These are phyloP conservation scores for Lycodopsis pacificus DNA, from an alignment of 2,797 vertebrate species.

Conservation along the genomic window DNA sequence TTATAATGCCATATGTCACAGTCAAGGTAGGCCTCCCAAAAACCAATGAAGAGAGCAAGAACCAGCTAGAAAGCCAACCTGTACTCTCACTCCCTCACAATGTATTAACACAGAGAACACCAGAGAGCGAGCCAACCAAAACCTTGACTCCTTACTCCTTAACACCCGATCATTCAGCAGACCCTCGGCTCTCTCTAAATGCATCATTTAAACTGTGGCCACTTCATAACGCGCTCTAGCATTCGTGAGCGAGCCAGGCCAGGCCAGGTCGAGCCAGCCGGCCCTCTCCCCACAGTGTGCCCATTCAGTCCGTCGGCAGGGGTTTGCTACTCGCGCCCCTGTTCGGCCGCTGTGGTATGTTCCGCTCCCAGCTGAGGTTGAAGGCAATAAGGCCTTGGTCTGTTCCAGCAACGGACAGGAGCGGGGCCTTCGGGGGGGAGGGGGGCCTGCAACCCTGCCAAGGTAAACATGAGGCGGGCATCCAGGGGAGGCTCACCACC, in stretches of 20 bases:
- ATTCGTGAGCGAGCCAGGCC: constrained; percentile 54
- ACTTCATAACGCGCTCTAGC: constrained; percentile 51
- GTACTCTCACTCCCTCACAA: constrained; percentile 8
- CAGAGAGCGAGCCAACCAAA: constrained; percentile 40
- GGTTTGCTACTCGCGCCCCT: constrained; percentile 66
- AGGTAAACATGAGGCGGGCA: constrained; percentile 81
- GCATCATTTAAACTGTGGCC: constrained; percentile 70
- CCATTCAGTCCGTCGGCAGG: constrained; percentile 73
- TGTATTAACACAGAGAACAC: constrained; percentile 33
- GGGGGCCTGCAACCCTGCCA: constrained; percentile 70
- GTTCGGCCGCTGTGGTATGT: constrained; percentile 75
- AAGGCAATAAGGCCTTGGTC: constrained; percentile 79
- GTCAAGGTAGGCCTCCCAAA: background rate
- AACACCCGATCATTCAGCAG: constrained; percentile 33
- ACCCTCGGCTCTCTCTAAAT: constrained; percentile 49
- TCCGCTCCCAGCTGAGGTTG: constrained; percentile 73
- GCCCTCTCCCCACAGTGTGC: constrained; percentile 70
- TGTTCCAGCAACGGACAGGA: constrained; percentile 75
- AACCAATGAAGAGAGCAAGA: background rate
- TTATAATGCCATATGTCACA: background rate
- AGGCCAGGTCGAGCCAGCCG: constrained; percentile 52
- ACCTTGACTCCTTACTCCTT: constrained; percentile 12
- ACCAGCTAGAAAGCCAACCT: constrained; percentile 8
- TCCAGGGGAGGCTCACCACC: constrained; percentile 63
- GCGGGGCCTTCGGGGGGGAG: constrained; percentile 49